Evolutionary conservation across 2,888 invertebrate species (phyloP).

Genomic region (Eilema griseolum): DNA sequence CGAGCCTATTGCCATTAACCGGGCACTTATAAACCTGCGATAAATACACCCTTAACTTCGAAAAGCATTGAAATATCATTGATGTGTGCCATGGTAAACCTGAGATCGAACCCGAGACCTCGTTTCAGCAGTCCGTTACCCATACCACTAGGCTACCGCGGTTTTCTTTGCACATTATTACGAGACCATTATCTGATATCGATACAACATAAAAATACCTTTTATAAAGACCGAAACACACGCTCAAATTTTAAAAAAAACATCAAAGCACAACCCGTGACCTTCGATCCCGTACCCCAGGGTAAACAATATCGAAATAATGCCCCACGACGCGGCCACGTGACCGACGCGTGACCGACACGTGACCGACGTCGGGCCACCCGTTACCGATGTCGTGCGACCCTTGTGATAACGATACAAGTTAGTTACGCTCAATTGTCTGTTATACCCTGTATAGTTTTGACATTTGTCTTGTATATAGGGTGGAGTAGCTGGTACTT

Average conservation of each 20-base stretch:
- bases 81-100: too few species aligned
- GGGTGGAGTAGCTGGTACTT: background rate
- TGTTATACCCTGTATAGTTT: constrained; percentile 7
- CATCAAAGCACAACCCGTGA: constrained; percentile 8
- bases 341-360: constrained; percentile 22
- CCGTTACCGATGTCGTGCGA: constrained; percentile 19
- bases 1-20: too few species aligned
- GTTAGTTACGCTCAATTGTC: constrained; percentile 44
- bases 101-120: too few species aligned
- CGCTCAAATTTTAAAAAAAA: background rate
- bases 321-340: constrained; percentile 25
- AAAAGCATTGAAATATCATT: too few species aligned
- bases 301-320: constrained; percentile 33
- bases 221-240: too few species aligned
- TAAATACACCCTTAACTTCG: too few species aligned
- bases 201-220: background rate
- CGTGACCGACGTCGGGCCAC: constrained; percentile 8
- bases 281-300: constrained; percentile 11
- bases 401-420: constrained; percentile 35
- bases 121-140: too few species aligned
- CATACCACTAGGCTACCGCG: too few species aligned
- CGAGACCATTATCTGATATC: too few species aligned
- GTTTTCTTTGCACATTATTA: too few species aligned
- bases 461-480: constrained; percentile 7
- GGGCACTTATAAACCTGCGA: too few species aligned